These are phyloP conservation scores for Sylvia borin DNA, from an alignment of 2,797 vertebrate species.

Conservation along the genomic window DNA sequence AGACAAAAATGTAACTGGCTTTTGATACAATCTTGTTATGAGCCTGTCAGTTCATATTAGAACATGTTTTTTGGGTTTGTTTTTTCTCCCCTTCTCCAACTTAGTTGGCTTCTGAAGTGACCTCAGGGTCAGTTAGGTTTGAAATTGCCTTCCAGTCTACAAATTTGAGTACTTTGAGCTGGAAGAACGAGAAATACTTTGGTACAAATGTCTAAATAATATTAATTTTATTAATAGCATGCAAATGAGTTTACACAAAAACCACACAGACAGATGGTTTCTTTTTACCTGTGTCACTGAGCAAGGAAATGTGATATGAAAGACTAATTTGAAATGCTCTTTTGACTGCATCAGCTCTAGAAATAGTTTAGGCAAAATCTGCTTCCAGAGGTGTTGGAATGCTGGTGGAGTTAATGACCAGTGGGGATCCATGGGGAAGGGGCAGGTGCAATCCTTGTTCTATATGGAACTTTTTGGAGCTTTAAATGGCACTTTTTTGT, in stretches of 20 bases:
- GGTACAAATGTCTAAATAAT: constrained; percentile 28
- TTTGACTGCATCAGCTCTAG: neutral
- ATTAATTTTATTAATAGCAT: constrained; percentile 63
- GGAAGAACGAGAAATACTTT: constrained; percentile 17
- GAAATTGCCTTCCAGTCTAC: constrained; percentile 8
- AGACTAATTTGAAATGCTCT: constrained; percentile 29
- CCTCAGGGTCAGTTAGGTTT: constrained; percentile 19
- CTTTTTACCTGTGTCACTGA: constrained; percentile 30
- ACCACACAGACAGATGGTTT: constrained; percentile 53
- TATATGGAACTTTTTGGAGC: neutral
- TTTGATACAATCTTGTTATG: neutral
- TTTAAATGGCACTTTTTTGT: neutral
- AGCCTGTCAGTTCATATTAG: constrained; percentile 10
- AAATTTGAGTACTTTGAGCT: neutral
- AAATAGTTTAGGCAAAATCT: neutral
- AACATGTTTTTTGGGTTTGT: neutral
- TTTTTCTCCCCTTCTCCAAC: neutral
- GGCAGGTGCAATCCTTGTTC: neutral
- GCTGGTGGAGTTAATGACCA: neutral
- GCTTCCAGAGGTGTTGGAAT: neutral
- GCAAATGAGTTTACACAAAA: constrained; percentile 54
- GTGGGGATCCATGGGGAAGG: neutral
- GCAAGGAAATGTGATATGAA: constrained; percentile 19
- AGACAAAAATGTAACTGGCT: neutral
- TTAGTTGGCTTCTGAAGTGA: constrained; percentile 63